phyloP scores from a whole-genome alignment of 2,888 invertebrate genomes.

The Eurytoma californica region DNA sequence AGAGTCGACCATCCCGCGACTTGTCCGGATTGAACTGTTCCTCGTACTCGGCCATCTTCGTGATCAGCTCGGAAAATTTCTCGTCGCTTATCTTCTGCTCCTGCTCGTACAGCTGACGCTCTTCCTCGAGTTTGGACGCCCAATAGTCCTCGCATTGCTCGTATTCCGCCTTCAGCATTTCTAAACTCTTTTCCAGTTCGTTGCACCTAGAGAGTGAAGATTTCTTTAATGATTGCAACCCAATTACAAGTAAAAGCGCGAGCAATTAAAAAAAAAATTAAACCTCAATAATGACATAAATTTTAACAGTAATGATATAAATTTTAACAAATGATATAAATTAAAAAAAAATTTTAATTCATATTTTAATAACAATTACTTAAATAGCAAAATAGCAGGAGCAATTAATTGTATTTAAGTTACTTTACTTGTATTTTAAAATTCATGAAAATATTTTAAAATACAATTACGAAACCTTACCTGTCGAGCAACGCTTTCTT shows the following conservation, averaged over 20 bases:
- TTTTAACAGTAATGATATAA: too few relatives aligned
- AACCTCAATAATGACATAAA: too few relatives aligned
- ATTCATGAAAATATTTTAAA: neutral
- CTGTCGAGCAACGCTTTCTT: conserved; percentile 71
- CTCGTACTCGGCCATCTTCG: conserved; percentile 88
- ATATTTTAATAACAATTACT: too few relatives aligned
- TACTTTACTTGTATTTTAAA: neutral
- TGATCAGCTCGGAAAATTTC: conserved; percentile 84
- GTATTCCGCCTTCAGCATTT: conserved; percentile 85
- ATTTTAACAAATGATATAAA: too few relatives aligned
- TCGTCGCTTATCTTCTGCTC: conserved; percentile 87
- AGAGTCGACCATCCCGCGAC: conserved; percentile 77
- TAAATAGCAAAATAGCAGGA: neutral
- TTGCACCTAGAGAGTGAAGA: conserved; percentile 74
- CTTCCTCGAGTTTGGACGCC: conserved; percentile 86
- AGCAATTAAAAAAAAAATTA: too few relatives aligned
- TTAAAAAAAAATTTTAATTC: too few relatives aligned
- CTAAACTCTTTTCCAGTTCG: conserved; percentile 85
- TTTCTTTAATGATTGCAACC: too few relatives aligned
- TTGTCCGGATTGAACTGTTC: conserved; percentile 81
- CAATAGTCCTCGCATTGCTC: conserved; percentile 93
- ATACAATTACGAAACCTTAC: conserved; percentile 1
- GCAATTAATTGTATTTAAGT: neutral
- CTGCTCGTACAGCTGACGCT: conserved; percentile 84
- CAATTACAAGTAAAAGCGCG: too few relatives aligned